Percentiles rank a stretch among this genome's conserved stretches.
Evolutionary conservation across 2,888 invertebrate species (phyloP).

Genomic region (Pseudolycoriella hygida): DNA sequence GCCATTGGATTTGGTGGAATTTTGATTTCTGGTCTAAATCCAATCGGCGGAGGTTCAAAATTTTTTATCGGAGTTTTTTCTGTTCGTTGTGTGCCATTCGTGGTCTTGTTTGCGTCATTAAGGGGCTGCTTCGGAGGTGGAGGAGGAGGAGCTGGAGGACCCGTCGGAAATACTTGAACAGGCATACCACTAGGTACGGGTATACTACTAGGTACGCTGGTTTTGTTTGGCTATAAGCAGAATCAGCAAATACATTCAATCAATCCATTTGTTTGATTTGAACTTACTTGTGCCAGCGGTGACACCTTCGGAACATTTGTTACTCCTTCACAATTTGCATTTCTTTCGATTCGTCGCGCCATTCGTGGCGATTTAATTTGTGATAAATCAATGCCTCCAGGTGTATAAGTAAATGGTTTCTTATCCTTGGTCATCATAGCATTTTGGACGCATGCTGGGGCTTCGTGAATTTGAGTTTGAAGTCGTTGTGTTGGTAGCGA

Average conservation of each 20-base stretch:
- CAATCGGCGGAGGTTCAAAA: conserved; percentile 31
- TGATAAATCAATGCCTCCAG: conserved; percentile 78
- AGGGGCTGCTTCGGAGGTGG: conserved; percentile 13
- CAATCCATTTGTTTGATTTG: background rate
- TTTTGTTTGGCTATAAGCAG: conserved; percentile 11
- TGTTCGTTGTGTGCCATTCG: conserved; percentile 12
- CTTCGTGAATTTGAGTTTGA: conserved; percentile 33
- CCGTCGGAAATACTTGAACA: conserved; percentile 41
- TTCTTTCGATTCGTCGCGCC: conserved; percentile 55
- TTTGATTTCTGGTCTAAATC: conserved; percentile 53
- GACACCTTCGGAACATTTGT: conserved; percentile 37
- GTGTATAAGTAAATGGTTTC: conserved; percentile 92
- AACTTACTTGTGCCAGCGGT: conserved; percentile 23
- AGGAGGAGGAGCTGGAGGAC: conserved; percentile 25
- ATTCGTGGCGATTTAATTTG: conserved; percentile 81
- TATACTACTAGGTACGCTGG: conserved; percentile 34
- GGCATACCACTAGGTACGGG: conserved; percentile 43
- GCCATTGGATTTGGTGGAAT: conserved; percentile 58
- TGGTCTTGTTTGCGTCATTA: conserved; percentile 12
- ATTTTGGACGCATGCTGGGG: conserved; percentile 79
- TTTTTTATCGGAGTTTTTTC: conserved; percentile 32
- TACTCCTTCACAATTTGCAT: conserved; percentile 53
- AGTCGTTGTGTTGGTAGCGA: conserved; percentile 16
- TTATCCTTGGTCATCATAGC: conserved; percentile 93
- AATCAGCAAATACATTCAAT: conserved; percentile 17